Percentiles rank a stretch among this genome's conserved stretches.
Conservation (phyloP, 2,113 vertebrate genomes). For the Piaya cayana region DNA sequence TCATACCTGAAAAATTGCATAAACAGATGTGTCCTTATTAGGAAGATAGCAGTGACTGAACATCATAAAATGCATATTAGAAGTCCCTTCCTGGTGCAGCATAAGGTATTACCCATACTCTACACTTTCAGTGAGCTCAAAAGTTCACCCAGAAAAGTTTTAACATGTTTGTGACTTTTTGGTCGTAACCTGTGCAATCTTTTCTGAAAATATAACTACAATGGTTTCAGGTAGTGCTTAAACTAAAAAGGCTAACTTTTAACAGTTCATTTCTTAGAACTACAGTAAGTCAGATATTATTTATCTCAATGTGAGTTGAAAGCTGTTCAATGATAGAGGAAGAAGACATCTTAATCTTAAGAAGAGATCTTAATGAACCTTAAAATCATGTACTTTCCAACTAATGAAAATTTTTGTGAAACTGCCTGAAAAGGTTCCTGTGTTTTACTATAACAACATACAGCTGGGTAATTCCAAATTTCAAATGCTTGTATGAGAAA, state of each 20-base stretch:
- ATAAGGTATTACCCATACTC: neutral
- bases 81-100: neutral
- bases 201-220: neutral
- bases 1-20: neutral
- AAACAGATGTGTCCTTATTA: neutral
- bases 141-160: neutral
- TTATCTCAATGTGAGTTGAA: neutral
- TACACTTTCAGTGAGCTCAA: neutral
- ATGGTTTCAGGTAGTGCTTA: neutral
- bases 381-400: slow-evolving; percentile 40
- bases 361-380: neutral
- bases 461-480: neutral
- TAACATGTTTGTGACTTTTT: slow-evolving; percentile 26
- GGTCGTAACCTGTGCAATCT: neutral
- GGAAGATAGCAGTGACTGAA: neutral
- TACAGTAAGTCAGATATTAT: neutral
- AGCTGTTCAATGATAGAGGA: neutral
- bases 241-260: neutral
- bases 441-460: slow-evolving; percentile 34
- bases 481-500: slow-evolving; percentile 34
- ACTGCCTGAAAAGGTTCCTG: neutral
- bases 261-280: neutral
- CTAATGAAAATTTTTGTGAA: slow-evolving; percentile 16
- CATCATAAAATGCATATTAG: neutral
- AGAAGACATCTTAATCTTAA: too few relatives aligned